Evolutionary conservation across 2,113 vertebrate genomes (phyloP), one percentile per base, ranked within the genome.

Genomic region (Aptenodytes patagonicus): DNA sequence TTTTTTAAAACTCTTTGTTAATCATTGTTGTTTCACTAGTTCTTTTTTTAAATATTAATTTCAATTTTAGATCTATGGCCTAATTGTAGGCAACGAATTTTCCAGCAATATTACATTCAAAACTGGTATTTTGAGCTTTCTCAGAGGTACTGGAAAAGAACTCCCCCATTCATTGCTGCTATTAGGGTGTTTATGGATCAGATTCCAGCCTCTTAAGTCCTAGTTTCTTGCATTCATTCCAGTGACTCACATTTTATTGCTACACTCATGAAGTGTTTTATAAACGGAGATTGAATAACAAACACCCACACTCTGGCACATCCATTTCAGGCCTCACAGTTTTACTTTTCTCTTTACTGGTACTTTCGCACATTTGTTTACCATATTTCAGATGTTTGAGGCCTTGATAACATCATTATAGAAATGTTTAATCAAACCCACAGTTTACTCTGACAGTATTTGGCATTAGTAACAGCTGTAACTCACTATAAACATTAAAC

Each of bases 381-480:
- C 78, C 55, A 7, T 70, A 34, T 92, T 90, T 69, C 72, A 81
- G 88, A 94, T 84, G 65, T 78, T 75, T 31, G 29, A 91, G 66
- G 81, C 91, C 40, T 84, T 85, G 80, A 94, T 40, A 94, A 70
- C 83, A 94, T 91, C 81, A 86, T 95, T 92, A 95, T 42, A 58
- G 70, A 91, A 82, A 84, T 40, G 82, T 90, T 97, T 95, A 96
- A 91, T 89, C 73, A 75, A 91, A 70, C 36, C 81, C 90, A 84
- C 64, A 92, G 91, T 91, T 96, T 61, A 96, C 22, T 89, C 83
- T 90, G 73, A 93, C 77, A 96, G 94, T 76, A 93, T 87, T 60
- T 93, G 89, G 68, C 87, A 88, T 87, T 78, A 82, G 46, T 70
- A 94, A 83, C 92, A 93, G 83, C 77, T 80, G 58, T 89, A 92